Percentiles rank a stretch among this genome's conserved stretches.
phyloP scores from a whole-genome alignment of 2,888 invertebrate species.

The Diarsia dahlii region DNA sequence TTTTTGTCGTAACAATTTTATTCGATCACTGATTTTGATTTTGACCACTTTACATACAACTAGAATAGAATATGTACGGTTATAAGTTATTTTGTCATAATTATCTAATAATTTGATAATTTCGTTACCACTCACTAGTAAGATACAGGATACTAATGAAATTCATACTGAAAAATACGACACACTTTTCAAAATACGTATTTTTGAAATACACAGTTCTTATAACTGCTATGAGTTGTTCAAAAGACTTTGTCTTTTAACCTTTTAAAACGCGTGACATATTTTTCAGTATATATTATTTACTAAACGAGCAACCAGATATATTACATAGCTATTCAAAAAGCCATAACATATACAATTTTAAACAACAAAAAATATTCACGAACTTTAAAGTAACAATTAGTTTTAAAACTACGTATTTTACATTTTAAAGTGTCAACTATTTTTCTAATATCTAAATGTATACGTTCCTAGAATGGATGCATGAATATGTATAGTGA shows the following conservation, averaged over 20 bases:
- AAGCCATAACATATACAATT: conserved; percentile 75
- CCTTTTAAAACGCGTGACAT: conserved; percentile 14
- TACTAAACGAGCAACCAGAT: conserved; percentile 60
- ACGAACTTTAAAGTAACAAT: conserved; percentile 67
- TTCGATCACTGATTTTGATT: conserved; percentile 89
- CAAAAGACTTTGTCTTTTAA: conserved; percentile 35
- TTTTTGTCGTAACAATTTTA: conserved; percentile 90
- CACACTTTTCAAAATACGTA: conserved; percentile 25
- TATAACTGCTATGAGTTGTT: not conserved
- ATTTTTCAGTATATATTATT: conserved; percentile 47
- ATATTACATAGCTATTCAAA: conserved; percentile 75
- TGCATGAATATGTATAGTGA: conserved; percentile 71
- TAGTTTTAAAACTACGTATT: conserved; percentile 66
- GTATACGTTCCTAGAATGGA: conserved; percentile 42
- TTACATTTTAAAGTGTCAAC: conserved; percentile 64
- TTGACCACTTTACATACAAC: conserved; percentile 84
- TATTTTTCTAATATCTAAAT: conserved; percentile 60
- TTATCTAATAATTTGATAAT: conserved; percentile 73
- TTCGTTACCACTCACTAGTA: conserved; percentile 72
- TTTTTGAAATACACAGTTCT: conserved; percentile 30
- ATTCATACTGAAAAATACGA: conserved; percentile 50
- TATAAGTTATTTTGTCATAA: conserved; percentile 72
- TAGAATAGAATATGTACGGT: conserved; percentile 83
- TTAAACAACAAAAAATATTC: conserved; percentile 63
- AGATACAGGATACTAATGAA: conserved; percentile 56